These are phyloP conservation scores for Kradibia gibbosae DNA, from an alignment of 1,140 invertebrate genomes.

Conservation along the genomic window DNA sequence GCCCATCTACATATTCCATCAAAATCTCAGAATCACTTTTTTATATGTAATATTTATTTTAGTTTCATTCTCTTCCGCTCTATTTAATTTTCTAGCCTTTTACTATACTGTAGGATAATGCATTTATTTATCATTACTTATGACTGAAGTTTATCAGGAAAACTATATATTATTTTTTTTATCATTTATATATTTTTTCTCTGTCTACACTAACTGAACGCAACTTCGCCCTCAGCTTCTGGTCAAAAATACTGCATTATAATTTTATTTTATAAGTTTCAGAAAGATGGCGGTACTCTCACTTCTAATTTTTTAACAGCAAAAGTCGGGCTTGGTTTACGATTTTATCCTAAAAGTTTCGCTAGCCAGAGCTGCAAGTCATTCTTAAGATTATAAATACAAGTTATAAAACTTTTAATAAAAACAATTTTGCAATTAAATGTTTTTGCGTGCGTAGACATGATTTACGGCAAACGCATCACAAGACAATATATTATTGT, in stretches of 20 bases:
- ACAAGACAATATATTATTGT: too few relatives aligned
- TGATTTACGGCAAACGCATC: too few relatives aligned
- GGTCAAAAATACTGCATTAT: constrained; percentile 64
- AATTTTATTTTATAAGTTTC: constrained; percentile 56
- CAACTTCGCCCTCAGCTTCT: constrained; percentile 32
- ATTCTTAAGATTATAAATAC: constrained; percentile 10
- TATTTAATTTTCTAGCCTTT: constrained; percentile 39
- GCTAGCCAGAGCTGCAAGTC: constrained; percentile 13
- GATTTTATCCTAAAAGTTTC: constrained; percentile 42
- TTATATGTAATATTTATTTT: background rate
- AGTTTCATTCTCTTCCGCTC: background rate
- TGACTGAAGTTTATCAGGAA: constrained; percentile 45
- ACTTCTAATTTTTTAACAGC: constrained; percentile 39
- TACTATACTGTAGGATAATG: constrained; percentile 44
- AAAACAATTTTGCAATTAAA: background rate
- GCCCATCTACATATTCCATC: constrained; percentile 47
- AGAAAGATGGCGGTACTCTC: constrained; percentile 58
- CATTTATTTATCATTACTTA: constrained; percentile 49
- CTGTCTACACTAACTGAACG: constrained; percentile 29
- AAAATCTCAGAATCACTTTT: constrained; percentile 13
- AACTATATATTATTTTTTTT: constrained; percentile 45
- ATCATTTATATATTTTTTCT: constrained; percentile 30
- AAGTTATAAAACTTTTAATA: constrained; percentile 33
- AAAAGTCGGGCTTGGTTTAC: constrained; percentile 46
- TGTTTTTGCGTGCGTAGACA: too few relatives aligned